Evolutionary conservation across 2,113 vertebrate genomes (phyloP).

Genomic region (Cryptotis parvus): DNA sequence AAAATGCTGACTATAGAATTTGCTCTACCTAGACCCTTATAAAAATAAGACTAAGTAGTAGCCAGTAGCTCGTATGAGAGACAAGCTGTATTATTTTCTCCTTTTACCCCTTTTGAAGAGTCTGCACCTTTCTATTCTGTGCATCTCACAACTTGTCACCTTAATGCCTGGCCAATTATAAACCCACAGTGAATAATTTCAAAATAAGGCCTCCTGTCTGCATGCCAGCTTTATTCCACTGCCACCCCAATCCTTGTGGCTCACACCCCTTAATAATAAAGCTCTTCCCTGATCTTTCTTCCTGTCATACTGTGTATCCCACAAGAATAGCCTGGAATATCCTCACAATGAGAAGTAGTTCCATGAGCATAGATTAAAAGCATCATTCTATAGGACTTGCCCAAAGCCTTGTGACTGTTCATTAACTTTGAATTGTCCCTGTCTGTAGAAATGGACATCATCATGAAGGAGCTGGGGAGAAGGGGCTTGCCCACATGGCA

Average conservation of each 20-base stretch:
- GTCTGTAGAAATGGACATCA: not conserved
- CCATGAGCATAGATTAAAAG: not conserved
- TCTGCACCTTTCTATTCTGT: not conserved
- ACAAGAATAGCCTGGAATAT: not conserved
- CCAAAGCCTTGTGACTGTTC: not conserved
- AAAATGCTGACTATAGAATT: not conserved
- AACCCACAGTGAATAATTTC: not conserved
- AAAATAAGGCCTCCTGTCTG: not conserved
- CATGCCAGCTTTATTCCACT: not conserved
- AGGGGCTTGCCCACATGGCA: not conserved
- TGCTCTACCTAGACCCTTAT: not conserved
- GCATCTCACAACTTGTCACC: not conserved
- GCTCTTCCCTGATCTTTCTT: not conserved
- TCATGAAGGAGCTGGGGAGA: not conserved
- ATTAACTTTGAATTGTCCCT: not conserved
- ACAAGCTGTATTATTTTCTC: not conserved
- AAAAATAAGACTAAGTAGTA: not conserved
- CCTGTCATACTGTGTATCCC: not conserved
- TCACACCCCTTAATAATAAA: not conserved
- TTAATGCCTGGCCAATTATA: not conserved
- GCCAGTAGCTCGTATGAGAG: conserved; percentile 26
- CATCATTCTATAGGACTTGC: not conserved
- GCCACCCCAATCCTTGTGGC: not conserved
- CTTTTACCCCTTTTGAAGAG: not conserved
- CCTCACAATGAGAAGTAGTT: not conserved